Base-by-base conservation (phyloP, 1,140 invertebrate genomes). In the Lutraria rhynchaena region DNA sequence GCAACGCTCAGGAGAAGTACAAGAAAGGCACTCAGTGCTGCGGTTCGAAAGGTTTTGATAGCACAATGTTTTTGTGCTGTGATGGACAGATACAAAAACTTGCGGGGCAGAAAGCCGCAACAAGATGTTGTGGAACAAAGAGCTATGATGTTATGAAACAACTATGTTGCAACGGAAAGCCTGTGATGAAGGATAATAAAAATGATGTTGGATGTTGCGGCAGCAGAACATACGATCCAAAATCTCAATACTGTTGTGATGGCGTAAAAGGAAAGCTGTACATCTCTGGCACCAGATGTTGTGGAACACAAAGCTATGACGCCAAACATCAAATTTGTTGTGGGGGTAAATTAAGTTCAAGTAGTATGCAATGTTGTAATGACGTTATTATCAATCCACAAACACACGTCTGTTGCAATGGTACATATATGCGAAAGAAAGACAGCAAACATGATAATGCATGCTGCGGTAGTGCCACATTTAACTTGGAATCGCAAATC, bases 1-100 rank as follows among this genome's bases (percentile, higher is more conserved):
- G 24, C 5, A 57, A 55, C 5, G 27, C 24, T 27, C 69, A 71
- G 22, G 22, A 11, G 35, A 73, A 57, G 31, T 73, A 57, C 53
- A 37, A 57, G n/a, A 55, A 58, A 55, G 70, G 70, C 22, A 73
- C 70, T 53, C 70, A 73, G 17, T 73, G 70, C 15, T 73, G 70
- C 37, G 70, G 53, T 11, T 17, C 19, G 13, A 73, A 33, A 29
- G 60, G 55, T 46, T 74, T 74, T 44, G 57, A 74, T 60, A 4
- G 51, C 17, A 58, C 57, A 35, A 74, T 60, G 57, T 37, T 60
- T 31, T 13, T 74, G 9, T 74, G 71, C 17, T 74, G 71, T 22
- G 71, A 74, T 31, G 71, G 71, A 22, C 15, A 29, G 27, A 35
- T 73, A 17, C 70, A 73, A 44, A n/a, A 33, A 0, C 51, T 73